Evolutionary conservation across 1,140 invertebrate genomes (phyloP).

Genomic region (Drosophila sulfurigaster): DNA sequence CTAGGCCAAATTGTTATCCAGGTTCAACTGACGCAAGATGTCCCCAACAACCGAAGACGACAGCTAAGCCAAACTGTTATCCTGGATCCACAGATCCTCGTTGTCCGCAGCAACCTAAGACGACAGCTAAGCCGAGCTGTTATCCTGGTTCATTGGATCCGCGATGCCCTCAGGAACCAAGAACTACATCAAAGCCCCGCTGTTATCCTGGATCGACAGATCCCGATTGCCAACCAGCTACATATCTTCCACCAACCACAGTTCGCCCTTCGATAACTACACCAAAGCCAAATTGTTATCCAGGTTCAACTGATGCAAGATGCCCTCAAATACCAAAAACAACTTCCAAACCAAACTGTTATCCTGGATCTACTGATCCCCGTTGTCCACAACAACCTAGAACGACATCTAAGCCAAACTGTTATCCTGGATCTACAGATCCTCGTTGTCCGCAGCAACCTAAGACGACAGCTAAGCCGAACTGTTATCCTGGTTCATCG

Average conservation of each 20-base stretch:
- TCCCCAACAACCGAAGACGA: constrained; percentile 49
- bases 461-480: background rate
- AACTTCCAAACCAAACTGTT: background rate
- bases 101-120: constrained; percentile 17
- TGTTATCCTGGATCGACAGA: constrained; percentile 85
- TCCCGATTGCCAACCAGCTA: constrained; percentile 79
- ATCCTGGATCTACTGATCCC: background rate
- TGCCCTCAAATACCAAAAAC: background rate
- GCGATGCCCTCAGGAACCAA: constrained; percentile 59
- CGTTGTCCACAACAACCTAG: background rate
- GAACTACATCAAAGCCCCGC: constrained; percentile 38
- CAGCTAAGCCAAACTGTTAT: constrained; percentile 14
- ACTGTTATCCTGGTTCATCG: constrained; percentile 3
- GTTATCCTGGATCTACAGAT: background rate
- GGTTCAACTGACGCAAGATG: constrained; percentile 76
- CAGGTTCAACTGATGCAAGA: background rate
- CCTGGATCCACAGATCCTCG: constrained; percentile 24
- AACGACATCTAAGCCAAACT: background rate
- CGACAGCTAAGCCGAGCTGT: constrained; percentile 55
- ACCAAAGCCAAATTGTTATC: background rate
- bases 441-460: background rate
- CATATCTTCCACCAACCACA: constrained; percentile 43
- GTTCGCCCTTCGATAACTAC: background rate
- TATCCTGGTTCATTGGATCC: constrained; percentile 83
- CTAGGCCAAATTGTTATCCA: constrained; percentile 60